Evolutionary conservation across 2,797 vertebrate genomes (phyloP).

Genomic region (Sciurus vulgaris): DNA sequence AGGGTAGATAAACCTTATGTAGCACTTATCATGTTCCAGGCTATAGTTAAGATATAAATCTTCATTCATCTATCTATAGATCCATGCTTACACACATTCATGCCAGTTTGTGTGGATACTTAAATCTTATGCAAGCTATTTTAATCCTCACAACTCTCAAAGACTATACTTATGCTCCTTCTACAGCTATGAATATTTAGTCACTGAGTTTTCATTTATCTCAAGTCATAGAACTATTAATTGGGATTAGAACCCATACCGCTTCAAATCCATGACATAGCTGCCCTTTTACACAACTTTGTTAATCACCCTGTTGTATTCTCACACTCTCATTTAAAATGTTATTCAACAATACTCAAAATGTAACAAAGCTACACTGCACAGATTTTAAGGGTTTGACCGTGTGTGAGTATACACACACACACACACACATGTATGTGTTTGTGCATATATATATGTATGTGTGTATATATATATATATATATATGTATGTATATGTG

Average conservation of each 20-base stretch:
- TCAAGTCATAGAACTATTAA: neutral
- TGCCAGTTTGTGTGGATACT: neutral
- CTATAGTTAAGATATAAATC: neutral
- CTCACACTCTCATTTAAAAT: neutral
- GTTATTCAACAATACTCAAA: neutral
- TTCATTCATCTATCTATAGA: neutral
- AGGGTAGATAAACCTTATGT: neutral
- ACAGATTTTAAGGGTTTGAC: neutral
- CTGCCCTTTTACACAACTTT: neutral
- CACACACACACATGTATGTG: neutral
- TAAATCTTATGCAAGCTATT: neutral
- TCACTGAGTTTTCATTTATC: neutral
- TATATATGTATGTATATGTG: neutral
- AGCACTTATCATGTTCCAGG: neutral
- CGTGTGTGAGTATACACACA: neutral
- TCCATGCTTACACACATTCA: neutral
- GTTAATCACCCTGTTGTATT: neutral
- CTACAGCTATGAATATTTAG: neutral
- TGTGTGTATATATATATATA: no score
- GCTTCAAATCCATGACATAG: neutral
- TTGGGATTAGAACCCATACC: neutral
- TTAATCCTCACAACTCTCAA: neutral
- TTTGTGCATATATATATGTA: no score
- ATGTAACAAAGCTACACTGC: neutral
- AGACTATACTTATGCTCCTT: neutral